These are phyloP conservation scores for Rhabditoides inermis DNA, from an alignment of 2,888 invertebrate genomes.

Conservation along the genomic window DNA sequence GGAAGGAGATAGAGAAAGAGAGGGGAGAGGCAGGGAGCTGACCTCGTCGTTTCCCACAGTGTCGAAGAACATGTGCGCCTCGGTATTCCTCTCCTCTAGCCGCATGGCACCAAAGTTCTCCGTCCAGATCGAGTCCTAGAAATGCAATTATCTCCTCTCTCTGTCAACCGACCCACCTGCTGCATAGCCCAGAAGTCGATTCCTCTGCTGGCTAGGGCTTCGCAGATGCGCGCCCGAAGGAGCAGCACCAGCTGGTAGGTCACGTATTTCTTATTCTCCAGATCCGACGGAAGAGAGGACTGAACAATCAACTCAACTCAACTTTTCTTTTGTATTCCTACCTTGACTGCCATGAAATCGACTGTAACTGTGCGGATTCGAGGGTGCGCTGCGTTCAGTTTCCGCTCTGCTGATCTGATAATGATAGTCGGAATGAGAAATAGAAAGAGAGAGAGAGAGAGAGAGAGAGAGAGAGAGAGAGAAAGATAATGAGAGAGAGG, in stretches of 20 bases:
- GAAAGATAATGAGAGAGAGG: too few relatives aligned
- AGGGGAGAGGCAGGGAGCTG: neutral
- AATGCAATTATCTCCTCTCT: neutral
- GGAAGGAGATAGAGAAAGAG: too few relatives aligned
- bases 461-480: too few relatives aligned
- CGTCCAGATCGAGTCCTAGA: slow-evolving; percentile 28
- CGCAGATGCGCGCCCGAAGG: slow-evolving; percentile 17
- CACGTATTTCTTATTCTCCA: slow-evolving; percentile 25
- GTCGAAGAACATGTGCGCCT: slow-evolving; percentile 22
- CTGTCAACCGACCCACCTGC: slow-evolving; percentile 12
- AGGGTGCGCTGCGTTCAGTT: too few relatives aligned
- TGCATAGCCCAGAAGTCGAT: slow-evolving; percentile 34
- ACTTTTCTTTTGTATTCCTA: too few relatives aligned
- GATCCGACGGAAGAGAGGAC: slow-evolving; percentile 8
- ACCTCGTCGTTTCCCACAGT: slow-evolving; percentile 31
- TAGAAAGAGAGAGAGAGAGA: too few relatives aligned
- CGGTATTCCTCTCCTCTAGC: slow-evolving; percentile 18
- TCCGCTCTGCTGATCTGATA: too few relatives aligned
- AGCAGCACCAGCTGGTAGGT: slow-evolving; percentile 26
- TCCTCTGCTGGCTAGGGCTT: slow-evolving; percentile 14
- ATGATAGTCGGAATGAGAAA: too few relatives aligned
- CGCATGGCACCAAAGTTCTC: slow-evolving; percentile 22
- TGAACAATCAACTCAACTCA: too few relatives aligned
- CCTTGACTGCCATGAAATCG: too few relatives aligned
- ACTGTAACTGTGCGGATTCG: too few relatives aligned